Evolutionary conservation across 2,797 vertebrate species (phyloP), one percentile per base, ranked within the genome.

Genomic region (Brachyrhaphis roseni): DNA sequence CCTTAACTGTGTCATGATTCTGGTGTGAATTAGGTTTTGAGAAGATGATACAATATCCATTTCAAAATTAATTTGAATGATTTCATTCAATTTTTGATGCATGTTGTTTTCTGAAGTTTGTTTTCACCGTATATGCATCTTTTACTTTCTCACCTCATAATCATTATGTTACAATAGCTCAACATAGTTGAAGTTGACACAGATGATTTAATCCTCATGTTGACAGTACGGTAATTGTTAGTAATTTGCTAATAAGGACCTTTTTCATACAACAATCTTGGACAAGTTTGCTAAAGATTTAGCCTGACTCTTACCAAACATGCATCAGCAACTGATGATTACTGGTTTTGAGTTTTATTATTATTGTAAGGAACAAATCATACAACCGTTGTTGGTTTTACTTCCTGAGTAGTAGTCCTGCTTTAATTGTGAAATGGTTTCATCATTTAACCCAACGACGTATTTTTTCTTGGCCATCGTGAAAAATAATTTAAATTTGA

Each of bases 61-160:
- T 71, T 45, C 73, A 81, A 70, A 79, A 86, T 89, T 23, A 34
- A 31, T 47, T 78, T 80, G 5, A 49, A 59, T 73, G 4, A 36
- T 82, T 10, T 86, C 66, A 23, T 82, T 66, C 18, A 73, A 8
- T 51, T 53, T 80, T 75, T 82, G 2, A 78, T 5, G 49, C 70
- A 0, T 77, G 79, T 26, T 15, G 79, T 23, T 15, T 31, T 46
- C 34, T 64, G 36, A 73, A 43, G 47, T 73, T 70, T 31, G 16
- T 34, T 16, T 76, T 47, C 36, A 41, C 15, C 1, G 39, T 41
- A 15, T 57, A 41, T 55, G 8, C 39, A 15, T 20, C 4, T 74
- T 11, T 74, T 74, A 39, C 66, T 75, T 49, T 62, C 74, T 34
- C 59, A 26, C 46, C 62, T n/a, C 55, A 51, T 76, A 53, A 51